Conservation (phyloP, 2,113 vertebrate species). For the Melanotaenia duboulayi region DNA sequence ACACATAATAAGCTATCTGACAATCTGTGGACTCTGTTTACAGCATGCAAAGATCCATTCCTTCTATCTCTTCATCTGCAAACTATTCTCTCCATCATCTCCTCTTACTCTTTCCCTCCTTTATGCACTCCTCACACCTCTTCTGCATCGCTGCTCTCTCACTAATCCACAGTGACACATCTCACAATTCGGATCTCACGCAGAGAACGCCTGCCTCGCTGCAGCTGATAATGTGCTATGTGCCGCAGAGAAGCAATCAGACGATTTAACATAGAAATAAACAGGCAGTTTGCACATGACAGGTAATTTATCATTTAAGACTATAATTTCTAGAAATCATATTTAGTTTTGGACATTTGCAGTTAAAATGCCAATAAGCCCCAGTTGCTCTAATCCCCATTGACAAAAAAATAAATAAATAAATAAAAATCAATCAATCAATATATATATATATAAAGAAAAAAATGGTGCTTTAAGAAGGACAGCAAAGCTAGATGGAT, state of each 20-base stretch:
- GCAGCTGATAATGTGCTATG: constrained; percentile 73
- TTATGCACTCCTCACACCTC: constrained; percentile 46
- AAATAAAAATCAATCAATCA: too few species aligned
- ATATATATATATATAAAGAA: too few species aligned
- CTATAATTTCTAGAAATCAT: constrained; percentile 48
- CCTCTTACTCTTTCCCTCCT: constrained; percentile 38
- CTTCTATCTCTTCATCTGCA: constrained; percentile 45
- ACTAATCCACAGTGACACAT: constrained; percentile 63
- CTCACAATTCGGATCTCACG: constrained; percentile 61
- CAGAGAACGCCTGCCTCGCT: constrained; percentile 56
- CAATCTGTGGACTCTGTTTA: constrained; percentile 26
- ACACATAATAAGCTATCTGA: not conserved
- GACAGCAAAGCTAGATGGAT: constrained; percentile 43
- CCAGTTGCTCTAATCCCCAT: not conserved
- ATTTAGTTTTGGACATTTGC: constrained; percentile 7
- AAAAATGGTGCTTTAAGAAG: constrained; percentile 4
- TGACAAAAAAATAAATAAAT: not conserved
- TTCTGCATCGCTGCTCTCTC: constrained; percentile 37
- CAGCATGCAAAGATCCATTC: constrained; percentile 22
- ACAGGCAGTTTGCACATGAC: constrained; percentile 62
- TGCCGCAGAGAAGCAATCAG: constrained; percentile 71
- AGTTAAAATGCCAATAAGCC: constrained; percentile 23
- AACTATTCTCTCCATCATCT: constrained; percentile 33
- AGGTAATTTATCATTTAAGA: constrained; percentile 60
- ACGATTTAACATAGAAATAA: constrained; percentile 71